Evolutionary conservation across 2,113 vertebrate species (phyloP), one percentile per base, ranked within the genome.

Genomic region (mouse (Mus musculus)): DNA sequence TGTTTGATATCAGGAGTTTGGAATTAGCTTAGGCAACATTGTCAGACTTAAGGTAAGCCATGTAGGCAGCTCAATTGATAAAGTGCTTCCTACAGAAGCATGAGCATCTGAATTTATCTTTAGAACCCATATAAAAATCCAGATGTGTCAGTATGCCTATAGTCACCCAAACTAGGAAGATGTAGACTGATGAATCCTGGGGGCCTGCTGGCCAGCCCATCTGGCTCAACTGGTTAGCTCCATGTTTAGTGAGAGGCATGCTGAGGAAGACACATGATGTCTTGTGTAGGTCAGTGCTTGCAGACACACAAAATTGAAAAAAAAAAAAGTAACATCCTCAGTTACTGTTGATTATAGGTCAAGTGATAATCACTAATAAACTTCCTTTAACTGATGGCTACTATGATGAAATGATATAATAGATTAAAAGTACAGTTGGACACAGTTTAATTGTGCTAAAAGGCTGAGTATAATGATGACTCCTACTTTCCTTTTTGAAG

Each of bases 381-480:
- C 33, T 59, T 59, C 69, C 56, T 61, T 69, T 88, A 61, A 73
- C 82, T 46, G 14, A 4, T 81, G 61, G 17, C 78, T 94, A 52
- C 0, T 87, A 22, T 97, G 49, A 22, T 95, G 39, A 92, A 78
- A 89, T 89, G 46, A 63, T 49, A 36, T 36, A 78, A 33, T 54
- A 77, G 42, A 78, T 93, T 78, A 77, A 78, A 78, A 28, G 82
- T 78, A 30, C 9, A 89, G 67, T 91, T 39, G 8, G 94, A 63
- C 13, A 59, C 5, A 39, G 88, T 61, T 72, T 94, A 88, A 39
- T 89, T 93, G 42, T 93, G 42, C 14, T 52, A 61, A 59, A 81
- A 90, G 22, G 17, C 33, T 90, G 80, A 92, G 3, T 82, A 7
- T 92, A 92, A 94, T 86, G 77, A 95, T 93, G 49, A 63, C 46